phyloP scores from a whole-genome alignment of 2,797 vertebrate genomes.

The Cryptoprocta ferox region DNA sequence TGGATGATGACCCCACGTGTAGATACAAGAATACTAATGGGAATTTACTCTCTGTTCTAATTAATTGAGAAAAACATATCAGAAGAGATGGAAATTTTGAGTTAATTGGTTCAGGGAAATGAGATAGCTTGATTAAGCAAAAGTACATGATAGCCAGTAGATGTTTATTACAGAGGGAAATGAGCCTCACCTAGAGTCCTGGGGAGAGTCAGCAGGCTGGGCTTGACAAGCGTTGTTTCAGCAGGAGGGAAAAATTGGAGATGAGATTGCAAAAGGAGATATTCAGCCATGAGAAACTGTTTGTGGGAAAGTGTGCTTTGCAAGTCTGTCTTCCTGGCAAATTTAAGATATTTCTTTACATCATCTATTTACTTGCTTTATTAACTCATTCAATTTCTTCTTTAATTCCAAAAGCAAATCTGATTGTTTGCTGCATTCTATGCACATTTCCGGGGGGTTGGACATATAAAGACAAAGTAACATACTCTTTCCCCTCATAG shows the following conservation, averaged over 20 bases:
- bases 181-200: background rate
- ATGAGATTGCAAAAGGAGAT: background rate
- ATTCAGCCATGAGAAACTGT: background rate
- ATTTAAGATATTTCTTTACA: background rate
- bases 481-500: background rate
- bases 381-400: background rate
- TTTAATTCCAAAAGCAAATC: slow-evolving; percentile 3
- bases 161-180: background rate
- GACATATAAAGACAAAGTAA: background rate
- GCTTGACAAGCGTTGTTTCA: background rate
- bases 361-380: background rate
- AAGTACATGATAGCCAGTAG: background rate
- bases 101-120: slow-evolving; percentile 19
- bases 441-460: background rate
- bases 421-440: background rate
- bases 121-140: background rate
- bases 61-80: background rate
- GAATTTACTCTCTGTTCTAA: slow-evolving; percentile 40
- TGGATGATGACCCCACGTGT: background rate
- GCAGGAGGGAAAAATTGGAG: background rate
- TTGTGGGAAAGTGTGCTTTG: background rate
- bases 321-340: background rate
- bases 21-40: background rate
- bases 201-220: background rate
- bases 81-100: slow-evolving; percentile 14